Evolutionary conservation across 2,797 vertebrate genomes (phyloP).

Genomic region (Eurystomus glaucurus): DNA sequence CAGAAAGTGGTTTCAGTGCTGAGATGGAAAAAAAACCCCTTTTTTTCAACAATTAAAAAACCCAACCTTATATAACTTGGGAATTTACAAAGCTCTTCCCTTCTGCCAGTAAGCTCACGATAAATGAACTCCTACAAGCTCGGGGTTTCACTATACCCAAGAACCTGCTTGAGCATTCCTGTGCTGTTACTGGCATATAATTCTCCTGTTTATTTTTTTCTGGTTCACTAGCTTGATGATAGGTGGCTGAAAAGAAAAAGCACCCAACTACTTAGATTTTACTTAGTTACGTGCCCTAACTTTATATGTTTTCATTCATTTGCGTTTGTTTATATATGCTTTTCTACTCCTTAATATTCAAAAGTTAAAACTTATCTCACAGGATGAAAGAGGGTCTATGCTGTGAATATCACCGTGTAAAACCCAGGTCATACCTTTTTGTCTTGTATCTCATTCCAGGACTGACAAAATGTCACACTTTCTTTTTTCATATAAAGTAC

Average conservation of each 20-base stretch:
- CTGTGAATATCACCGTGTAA: background rate
- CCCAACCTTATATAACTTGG: accelerated
- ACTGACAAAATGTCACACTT: background rate
- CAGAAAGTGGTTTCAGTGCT: background rate
- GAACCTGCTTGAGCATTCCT: background rate
- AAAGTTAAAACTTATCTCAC: background rate
- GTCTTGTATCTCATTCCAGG: background rate
- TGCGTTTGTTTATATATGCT: background rate
- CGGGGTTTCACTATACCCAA: accelerated
- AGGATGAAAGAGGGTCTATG: background rate
- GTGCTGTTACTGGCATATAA: accelerated
- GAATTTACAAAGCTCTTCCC: background rate
- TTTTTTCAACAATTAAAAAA: background rate
- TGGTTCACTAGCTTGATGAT: background rate
- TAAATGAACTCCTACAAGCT: accelerated
- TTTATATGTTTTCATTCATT: accelerated
- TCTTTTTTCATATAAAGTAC: accelerated
- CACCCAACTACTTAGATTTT: background rate
- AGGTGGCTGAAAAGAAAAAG: background rate
- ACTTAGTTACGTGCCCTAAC: accelerated
- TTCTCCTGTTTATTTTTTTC: background rate
- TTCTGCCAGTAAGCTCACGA: accelerated
- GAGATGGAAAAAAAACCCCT: background rate
- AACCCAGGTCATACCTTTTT: accelerated
- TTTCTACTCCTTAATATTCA: background rate